Evolutionary conservation across 2,888 invertebrate species (phyloP), one percentile per base, ranked within the genome.

Genomic region (Euproctis similis): DNA sequence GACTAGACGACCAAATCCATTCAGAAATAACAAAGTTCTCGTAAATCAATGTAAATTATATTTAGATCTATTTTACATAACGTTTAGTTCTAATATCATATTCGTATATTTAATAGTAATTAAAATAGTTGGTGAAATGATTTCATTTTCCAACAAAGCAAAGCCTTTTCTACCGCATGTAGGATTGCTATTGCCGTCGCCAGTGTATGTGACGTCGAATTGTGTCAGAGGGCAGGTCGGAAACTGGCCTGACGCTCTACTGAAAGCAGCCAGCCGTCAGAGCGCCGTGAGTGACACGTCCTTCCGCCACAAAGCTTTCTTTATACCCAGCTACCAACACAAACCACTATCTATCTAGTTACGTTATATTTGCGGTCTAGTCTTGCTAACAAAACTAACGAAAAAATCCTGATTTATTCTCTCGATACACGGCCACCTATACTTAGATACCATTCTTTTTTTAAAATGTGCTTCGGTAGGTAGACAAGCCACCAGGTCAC

Each of bases 241-340:
- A 77, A 77, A 59, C 67, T 60, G 48, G 53, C 54, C 54, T 55
- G 61, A 62, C 66, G 66, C 56, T 61, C 49, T 42, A 55, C 71
- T 71, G 76, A 74, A 76, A 71, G 75, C 75, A 68, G 61, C 54
- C 76, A 67, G 68, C 57, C 73, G 70, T 67, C 71, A 65, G 64
- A 56, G 59, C 53, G 51, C 54, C 61, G 61, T 63, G 73, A 75
- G 69, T 75, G 81, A 76, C 75, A 73, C 63, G 73, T 80, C 78
- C 81, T 81, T 82, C 80, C 81, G 77, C 60, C 52, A 46, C 51
- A 59, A 46, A 63, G 64, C 65, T 54, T 59, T 63, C 60, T 60
- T n/a, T n/a, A 56, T 61, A 62, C 53, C 46, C 52, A 55, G 41
- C 47, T 46, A n/a, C n/a, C n/a, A n/a, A n/a, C n/a, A n/a, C n/a